Evolutionary conservation across 2,113 vertebrate species (phyloP).

Genomic region (human (Homo sapiens)): DNA sequence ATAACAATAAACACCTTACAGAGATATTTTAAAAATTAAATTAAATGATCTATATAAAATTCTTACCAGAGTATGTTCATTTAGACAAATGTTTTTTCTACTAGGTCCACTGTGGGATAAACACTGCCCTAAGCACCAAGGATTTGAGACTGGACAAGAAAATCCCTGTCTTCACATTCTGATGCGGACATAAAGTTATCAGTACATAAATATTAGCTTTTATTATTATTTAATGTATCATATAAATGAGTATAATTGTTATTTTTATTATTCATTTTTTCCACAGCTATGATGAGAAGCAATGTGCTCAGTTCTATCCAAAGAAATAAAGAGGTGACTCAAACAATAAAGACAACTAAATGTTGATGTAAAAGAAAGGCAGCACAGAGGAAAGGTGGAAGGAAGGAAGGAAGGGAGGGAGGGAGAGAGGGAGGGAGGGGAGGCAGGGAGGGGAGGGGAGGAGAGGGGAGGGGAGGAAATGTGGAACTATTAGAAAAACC

Average conservation of each 20-base stretch:
- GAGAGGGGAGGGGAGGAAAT: background rate
- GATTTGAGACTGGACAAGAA: background rate
- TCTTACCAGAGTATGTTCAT: background rate
- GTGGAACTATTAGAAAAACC: background rate
- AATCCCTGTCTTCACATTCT: background rate
- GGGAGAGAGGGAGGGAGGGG: fast-evolving
- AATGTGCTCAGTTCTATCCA: background rate
- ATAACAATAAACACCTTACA: background rate
- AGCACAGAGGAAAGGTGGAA: background rate
- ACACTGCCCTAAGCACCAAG: background rate
- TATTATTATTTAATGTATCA: background rate
- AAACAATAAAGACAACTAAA: background rate
- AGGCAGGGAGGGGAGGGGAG: fast-evolving
- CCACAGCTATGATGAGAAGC: background rate
- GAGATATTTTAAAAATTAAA: background rate
- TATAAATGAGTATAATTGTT: background rate
- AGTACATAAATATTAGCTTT: background rate
- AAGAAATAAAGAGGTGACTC: background rate
- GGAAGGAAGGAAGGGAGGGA: background rate
- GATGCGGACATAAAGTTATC: background rate
- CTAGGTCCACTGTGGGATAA: background rate
- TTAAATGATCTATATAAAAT: background rate
- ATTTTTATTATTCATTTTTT: background rate
- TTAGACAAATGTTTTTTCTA: background rate
- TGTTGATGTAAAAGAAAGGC: background rate